phyloP scores from a whole-genome alignment of 2,113 vertebrate genomes.

The Nettapus auritus region DNA sequence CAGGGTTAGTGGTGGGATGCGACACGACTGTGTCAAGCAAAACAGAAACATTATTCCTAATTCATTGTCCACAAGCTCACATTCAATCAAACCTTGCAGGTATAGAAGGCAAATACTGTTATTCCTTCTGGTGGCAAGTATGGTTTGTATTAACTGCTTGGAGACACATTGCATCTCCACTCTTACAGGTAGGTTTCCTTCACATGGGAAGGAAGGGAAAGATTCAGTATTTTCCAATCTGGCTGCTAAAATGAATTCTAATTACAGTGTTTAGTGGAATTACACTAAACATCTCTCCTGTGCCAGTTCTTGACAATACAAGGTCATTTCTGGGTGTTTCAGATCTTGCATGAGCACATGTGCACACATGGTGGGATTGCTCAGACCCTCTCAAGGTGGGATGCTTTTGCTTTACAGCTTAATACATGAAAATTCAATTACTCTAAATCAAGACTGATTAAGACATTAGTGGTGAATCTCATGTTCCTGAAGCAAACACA shows the following conservation, averaged over 20 bases:
- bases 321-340: background rate
- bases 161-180: background rate
- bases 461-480: background rate
- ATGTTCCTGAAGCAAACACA: background rate
- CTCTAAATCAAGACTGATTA: background rate
- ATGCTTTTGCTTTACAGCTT: background rate
- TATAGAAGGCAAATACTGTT: background rate
- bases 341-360: fast-evolving
- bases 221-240: background rate
- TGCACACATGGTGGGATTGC: background rate
- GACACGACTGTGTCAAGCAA: background rate
- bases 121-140: background rate
- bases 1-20: background rate
- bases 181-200: background rate
- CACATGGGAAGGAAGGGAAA: background rate
- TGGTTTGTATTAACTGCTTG: background rate
- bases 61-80: background rate
- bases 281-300: background rate
- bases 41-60: background rate
- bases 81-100: background rate
- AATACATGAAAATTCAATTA: background rate
- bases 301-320: background rate
- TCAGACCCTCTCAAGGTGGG: background rate
- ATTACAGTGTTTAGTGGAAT: background rate
- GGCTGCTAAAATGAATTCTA: background rate